phyloP scores from a whole-genome alignment of 2,113 vertebrate species.

The Amphiprion percula region DNA sequence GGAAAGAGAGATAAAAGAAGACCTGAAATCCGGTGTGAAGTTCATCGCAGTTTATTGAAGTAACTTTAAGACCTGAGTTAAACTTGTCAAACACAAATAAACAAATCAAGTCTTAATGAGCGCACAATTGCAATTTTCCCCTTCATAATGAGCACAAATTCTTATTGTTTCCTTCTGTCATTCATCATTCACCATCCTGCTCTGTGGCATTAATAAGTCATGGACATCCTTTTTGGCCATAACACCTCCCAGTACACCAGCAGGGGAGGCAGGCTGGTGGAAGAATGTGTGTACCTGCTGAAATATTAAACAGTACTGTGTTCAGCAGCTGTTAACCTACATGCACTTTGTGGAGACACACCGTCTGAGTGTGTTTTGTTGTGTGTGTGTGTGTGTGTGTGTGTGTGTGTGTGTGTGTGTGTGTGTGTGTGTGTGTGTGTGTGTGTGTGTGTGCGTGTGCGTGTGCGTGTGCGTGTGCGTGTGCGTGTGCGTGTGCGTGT shows the following conservation, averaged over 20 bases:
- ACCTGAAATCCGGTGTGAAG: conserved; percentile 1
- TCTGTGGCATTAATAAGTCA: conserved; percentile 61
- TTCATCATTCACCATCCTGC: conserved; percentile 32
- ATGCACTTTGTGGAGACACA: conserved; percentile 16
- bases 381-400: conserved; percentile 16
- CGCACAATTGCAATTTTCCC: conserved; percentile 6
- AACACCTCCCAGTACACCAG: conserved; percentile 16
- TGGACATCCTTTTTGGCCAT: conserved; percentile 42
- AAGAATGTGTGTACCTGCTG: conserved; percentile 44
- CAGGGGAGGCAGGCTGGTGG: conserved; percentile 44
- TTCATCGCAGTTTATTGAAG: conserved; percentile 1
- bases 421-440: conserved; percentile 15
- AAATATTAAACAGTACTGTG: conserved; percentile 67
- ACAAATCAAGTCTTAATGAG: conserved; percentile 41
- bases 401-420: neutral
- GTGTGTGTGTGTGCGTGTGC: neutral
- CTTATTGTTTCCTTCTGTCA: conserved; percentile 48
- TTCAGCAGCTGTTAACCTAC: conserved; percentile 67
- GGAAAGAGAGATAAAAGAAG: neutral
- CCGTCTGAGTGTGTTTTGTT: too few species aligned
- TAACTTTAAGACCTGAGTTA: conserved; percentile 22
- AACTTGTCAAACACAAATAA: conserved; percentile 13
- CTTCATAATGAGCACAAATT: conserved; percentile 31
- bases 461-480: conserved; percentile 14
- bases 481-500: neutral